Evolutionary conservation across 1,140 invertebrate species (phyloP).

Genomic region (Drosophila rufa): DNA sequence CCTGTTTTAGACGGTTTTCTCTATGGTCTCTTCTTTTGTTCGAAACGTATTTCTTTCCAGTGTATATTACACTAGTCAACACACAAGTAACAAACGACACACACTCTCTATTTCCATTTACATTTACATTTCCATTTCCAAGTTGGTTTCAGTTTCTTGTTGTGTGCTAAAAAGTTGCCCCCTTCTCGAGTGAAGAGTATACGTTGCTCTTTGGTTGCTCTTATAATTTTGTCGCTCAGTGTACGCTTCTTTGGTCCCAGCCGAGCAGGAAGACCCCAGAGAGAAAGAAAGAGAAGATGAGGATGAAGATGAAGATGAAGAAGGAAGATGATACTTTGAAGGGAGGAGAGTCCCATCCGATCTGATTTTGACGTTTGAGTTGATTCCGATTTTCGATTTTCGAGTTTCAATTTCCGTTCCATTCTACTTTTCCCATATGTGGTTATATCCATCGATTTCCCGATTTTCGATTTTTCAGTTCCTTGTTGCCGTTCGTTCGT

Average conservation of each 20-base stretch:
- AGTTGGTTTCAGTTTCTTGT: constrained; percentile 40
- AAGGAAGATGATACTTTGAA: constrained; percentile 10
- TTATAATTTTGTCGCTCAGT: constrained; percentile 54
- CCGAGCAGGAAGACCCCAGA: constrained; percentile 4
- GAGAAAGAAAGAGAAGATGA: constrained; percentile 3
- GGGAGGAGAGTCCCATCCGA: constrained; percentile 8
- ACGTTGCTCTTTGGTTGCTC: constrained; percentile 32
- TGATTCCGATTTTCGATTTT: constrained; percentile 12
- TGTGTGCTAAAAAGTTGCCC: constrained; percentile 32
- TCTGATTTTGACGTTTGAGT: constrained; percentile 28
- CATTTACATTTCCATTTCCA: constrained; percentile 5
- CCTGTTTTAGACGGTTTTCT: constrained; percentile 5
- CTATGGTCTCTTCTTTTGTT: constrained; percentile 4
- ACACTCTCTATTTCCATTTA: constrained; percentile 13
- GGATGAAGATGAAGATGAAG: constrained; percentile 11
- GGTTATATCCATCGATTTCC: constrained; percentile 28
- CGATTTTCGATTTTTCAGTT: constrained; percentile 45
- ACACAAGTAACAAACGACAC: constrained; percentile 20
- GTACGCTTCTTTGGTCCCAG: constrained; percentile 42
- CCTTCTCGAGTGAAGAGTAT: constrained; percentile 27
- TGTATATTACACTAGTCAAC: constrained; percentile 33
- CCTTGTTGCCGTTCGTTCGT: constrained; percentile 38
- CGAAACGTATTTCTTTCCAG: constrained; percentile 2
- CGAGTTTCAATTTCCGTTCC: constrained; percentile 15
- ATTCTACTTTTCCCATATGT: constrained; percentile 17